A percentile compares a stretch with the other conserved stretches of the same genome.
These are phyloP conservation scores for Orycteropus afer DNA, from an alignment of 2,113 vertebrate species.

Conservation along the genomic window DNA sequence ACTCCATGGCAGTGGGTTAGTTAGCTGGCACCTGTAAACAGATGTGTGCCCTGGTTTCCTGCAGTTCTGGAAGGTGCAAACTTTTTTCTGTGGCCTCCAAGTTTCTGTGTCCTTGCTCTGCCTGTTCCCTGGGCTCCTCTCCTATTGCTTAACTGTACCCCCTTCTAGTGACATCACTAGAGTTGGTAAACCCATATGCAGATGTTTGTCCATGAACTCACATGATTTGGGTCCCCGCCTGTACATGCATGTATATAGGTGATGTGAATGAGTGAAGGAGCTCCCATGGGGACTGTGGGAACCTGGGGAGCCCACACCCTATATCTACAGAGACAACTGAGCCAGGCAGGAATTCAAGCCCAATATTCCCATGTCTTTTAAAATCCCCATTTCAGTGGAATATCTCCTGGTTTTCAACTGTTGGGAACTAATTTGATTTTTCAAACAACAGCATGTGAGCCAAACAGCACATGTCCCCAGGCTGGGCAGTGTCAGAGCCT, in stretches of 20 bases:
- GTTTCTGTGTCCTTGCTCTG: neutral
- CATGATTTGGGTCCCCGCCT: neutral
- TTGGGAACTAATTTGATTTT: neutral
- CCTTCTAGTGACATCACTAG: neutral
- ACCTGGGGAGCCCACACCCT: neutral
- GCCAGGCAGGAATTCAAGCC: neutral
- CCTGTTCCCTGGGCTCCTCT: neutral
- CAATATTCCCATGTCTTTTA: neutral
- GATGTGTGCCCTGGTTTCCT: rapidly evolving
- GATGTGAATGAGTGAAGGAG: neutral
- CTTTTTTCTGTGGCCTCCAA: neutral
- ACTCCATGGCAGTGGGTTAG: no score
- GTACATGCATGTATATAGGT: rapidly evolving
- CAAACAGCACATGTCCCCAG: rapidly evolving
- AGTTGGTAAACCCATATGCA: neutral
- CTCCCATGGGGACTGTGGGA: rapidly evolving
- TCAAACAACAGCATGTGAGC: neutral
- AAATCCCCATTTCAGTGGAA: neutral
- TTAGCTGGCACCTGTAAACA: neutral
- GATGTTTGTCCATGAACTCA: rapidly evolving
- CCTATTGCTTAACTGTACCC: no score
- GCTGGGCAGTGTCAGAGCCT: rapidly evolving
- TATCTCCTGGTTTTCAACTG: neutral
- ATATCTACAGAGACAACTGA: neutral
- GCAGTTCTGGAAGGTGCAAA: neutral